Base-by-base conservation (phyloP, 2,797 vertebrate genomes). In the Nasua narica region DNA sequence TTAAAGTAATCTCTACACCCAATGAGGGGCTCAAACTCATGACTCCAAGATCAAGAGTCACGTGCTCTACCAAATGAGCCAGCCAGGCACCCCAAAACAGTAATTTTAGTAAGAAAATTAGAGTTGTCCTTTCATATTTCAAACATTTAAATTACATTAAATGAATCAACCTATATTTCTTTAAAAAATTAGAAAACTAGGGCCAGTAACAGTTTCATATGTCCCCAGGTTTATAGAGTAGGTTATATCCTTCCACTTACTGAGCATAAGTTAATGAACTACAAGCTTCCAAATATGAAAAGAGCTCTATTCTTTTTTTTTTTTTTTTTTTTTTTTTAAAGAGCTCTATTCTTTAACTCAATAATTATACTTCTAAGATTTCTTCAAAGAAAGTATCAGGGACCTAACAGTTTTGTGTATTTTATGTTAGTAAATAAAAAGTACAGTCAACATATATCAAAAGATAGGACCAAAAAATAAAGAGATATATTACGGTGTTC, bases 231-330 rank as follows among this genome's bases (percentile, higher is more conserved):
- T 93, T 79, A 85, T 1, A 72, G 3, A 89, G 46, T 91, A 40
- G 18, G 43, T 50, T 82, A 88, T 46, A 79, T 25, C 7, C 43
- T 89, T 90, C 25, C 50, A 69, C 27, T 84, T 62, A 56, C 23
- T 72, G 18, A 58, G 27, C 27, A 70, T 87, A 92, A 78, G 8
- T 54, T 88, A 91, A 84, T 46, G 11, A 94, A 93, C 13, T 60
- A 86, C n/a, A 88, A 88, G 27, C 19, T 67, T 93, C n/a, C 70
- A 91, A 91, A 79, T 32, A 58, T 16, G 52, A 77, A 78, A 95
- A 84, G 48, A 90, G n/a, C 32, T 76, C 67, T 10, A 58, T 43
- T 91, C n/a, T 84, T 96, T 72, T n/a, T n/a, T n/a, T n/a, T n/a
- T n/a, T n/a, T n/a, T n/a, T n/a, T n/a, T n/a, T n/a, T n/a, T n/a